Percentiles rank a stretch among this genome's conserved stretches.
Conservation (phyloP, 2,113 vertebrate genomes). For the Cyanocitta stelleri region DNA sequence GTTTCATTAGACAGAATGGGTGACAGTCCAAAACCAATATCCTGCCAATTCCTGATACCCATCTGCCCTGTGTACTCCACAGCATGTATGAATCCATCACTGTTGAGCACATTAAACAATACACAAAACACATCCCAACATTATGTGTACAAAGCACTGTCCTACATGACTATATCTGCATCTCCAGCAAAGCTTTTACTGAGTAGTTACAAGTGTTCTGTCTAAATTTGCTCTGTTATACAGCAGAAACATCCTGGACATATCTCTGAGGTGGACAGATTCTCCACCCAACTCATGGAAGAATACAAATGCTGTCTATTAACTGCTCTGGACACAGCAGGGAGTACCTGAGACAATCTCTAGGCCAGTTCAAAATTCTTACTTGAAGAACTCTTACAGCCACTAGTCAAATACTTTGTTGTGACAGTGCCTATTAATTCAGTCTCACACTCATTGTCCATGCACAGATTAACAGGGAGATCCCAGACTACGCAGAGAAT, state of each 20-base stretch:
- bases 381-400: neutral
- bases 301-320: neutral
- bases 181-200: neutral
- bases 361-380: neutral
- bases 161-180: neutral
- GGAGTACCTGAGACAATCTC: neutral
- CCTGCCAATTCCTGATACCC: neutral
- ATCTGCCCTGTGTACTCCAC: neutral
- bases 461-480: neutral
- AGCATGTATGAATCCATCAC: neutral
- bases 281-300: neutral
- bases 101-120: neutral
- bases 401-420: neutral
- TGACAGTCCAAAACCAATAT: neutral
- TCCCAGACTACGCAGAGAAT: neutral
- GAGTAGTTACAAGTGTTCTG: neutral
- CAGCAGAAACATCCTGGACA: neutral
- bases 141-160: neutral
- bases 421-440: neutral
- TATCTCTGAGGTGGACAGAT: neutral
- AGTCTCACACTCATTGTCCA: neutral
- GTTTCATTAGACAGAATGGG: neutral
- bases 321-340: neutral
- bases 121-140: neutral
- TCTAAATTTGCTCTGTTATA: neutral